Conservation (phyloP, 2,888 invertebrate genomes). For the Xestia ashworthii region DNA sequence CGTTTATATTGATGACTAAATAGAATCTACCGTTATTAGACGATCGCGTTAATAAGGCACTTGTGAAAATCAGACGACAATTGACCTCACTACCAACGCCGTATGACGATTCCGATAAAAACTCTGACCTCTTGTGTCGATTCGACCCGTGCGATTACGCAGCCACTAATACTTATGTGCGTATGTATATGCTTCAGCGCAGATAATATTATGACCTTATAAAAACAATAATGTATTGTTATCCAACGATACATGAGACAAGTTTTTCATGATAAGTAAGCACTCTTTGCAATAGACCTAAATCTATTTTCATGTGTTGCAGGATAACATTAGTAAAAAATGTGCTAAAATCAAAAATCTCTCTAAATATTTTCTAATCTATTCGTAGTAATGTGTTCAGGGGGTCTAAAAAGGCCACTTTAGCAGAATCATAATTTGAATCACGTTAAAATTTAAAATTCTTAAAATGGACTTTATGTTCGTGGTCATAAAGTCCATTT, state of each 20-base stretch:
- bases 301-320: neutral
- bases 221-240: constrained; percentile 26
- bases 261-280: constrained; percentile 1
- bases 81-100: constrained; percentile 76
- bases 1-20: constrained; percentile 25
- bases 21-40: constrained; percentile 32
- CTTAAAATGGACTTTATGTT: too few relatives aligned
- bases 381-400: neutral
- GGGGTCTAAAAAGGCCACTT: too few relatives aligned
- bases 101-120: constrained; percentile 78
- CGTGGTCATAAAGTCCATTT: too few relatives aligned
- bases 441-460: too few relatives aligned
- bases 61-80: constrained; percentile 79
- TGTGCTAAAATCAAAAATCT: neutral
- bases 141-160: constrained; percentile 54
- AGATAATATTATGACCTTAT: constrained; percentile 36
- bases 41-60: constrained; percentile 67
- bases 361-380: neutral
- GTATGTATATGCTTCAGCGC: constrained; percentile 2
- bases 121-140: constrained; percentile 68
- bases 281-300: constrained; percentile 8
- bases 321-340: neutral
- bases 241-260: constrained; percentile 17
- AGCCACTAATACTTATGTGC: constrained; percentile 21
- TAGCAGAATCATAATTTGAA: too few relatives aligned